Percentiles rank a stretch among this genome's conserved stretches.
Evolutionary conservation across 2,113 vertebrate species (phyloP).

Genomic region (Chlorodrepanis virens): DNA sequence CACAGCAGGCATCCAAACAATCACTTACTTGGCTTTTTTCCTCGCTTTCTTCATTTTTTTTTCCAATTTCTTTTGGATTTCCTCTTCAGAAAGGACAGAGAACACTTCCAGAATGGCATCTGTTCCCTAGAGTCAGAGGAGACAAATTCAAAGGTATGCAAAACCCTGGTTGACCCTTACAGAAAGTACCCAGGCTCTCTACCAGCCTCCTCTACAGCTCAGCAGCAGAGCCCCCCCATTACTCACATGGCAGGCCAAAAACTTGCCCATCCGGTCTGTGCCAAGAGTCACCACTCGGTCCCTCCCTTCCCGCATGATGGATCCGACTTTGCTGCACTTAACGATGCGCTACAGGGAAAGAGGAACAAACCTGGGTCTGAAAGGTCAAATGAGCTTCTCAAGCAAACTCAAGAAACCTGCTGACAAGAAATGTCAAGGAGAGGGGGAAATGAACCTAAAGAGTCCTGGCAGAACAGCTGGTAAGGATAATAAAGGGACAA

Average conservation of each 20-base stretch:
- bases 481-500: not conserved
- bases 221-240: not conserved
- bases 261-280: conserved; percentile 76
- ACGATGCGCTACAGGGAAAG: conserved; percentile 80
- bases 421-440: not conserved
- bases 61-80: conserved; percentile 83
- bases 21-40: conserved; percentile 84
- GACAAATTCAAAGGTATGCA: not conserved
- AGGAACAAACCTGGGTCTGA: not conserved
- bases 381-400: not conserved
- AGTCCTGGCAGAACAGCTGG: not conserved
- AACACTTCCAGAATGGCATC: conserved; percentile 88
- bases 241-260: conserved; percentile 94
- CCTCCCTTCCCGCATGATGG: conserved; percentile 88
- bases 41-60: conserved; percentile 89
- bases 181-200: not conserved
- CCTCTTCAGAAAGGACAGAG: conserved; percentile 82
- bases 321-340: conserved; percentile 85
- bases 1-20: not conserved
- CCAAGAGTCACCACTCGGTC: conserved; percentile 86
- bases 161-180: not conserved
- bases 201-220: not conserved
- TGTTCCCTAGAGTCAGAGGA: conserved; percentile 76
- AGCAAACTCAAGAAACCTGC: not conserved
- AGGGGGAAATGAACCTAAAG: not conserved